These are phyloP conservation scores for Suncus etruscus DNA, from an alignment of 2,113 vertebrate genomes.

Conservation along the genomic window DNA sequence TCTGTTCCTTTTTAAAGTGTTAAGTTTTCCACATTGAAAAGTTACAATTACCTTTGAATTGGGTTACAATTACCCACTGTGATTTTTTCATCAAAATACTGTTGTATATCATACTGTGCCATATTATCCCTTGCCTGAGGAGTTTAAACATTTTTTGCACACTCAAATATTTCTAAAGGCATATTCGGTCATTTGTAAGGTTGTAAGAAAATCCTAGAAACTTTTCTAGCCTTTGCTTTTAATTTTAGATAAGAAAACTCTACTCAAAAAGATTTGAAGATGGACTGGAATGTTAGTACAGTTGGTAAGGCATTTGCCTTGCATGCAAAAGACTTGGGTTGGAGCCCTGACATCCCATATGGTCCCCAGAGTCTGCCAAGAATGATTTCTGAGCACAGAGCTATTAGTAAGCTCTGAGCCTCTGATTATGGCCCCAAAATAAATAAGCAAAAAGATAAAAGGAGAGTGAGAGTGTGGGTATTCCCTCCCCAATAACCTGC, in stretches of 20 bases:
- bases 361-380: no score
- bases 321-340: no score
- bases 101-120: constrained; percentile 63
- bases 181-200: constrained; percentile 53
- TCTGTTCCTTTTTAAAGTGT: constrained; percentile 80
- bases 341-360: no score
- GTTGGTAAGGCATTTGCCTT: no score
- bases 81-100: constrained; percentile 74
- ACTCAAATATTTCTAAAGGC: constrained; percentile 60
- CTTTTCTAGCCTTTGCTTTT: constrained; percentile 11
- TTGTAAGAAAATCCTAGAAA: constrained; percentile 49
- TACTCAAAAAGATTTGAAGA: constrained; percentile 1
- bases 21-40: constrained; percentile 84
- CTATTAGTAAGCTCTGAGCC: no score
- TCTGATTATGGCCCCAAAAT: no score
- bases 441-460: no score
- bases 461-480: no score
- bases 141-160: constrained; percentile 62
- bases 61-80: constrained; percentile 79
- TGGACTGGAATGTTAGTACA: not conserved
- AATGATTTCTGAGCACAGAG: no score
- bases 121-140: constrained; percentile 51
- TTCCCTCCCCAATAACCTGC: no score
- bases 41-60: constrained; percentile 80
- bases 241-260: constrained; percentile 52